These are phyloP conservation scores for Antheraea mylitta DNA, from an alignment of 1,140 invertebrate species.

Conservation along the genomic window DNA sequence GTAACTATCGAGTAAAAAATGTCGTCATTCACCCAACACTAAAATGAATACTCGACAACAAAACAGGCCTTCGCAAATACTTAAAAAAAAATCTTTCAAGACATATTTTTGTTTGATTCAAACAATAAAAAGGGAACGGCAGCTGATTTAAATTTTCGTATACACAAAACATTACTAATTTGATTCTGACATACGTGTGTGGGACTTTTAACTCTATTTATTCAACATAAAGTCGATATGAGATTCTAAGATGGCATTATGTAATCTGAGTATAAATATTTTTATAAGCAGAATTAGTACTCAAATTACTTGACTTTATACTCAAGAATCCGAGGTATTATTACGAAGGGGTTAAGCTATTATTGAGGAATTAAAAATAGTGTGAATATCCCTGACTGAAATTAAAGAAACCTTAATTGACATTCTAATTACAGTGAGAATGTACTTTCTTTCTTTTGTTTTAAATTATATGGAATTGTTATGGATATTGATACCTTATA, in stretches of 20 bases:
- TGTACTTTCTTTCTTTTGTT: too few species aligned
- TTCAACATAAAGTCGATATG: background rate
- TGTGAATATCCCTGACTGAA: slow-evolving; percentile 40
- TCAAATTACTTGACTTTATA: slow-evolving; percentile 69
- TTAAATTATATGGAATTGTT: too few species aligned
- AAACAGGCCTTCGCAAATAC: background rate
- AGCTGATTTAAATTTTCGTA: slow-evolving; percentile 48
- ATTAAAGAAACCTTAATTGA: too few species aligned
- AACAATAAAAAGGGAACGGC: slow-evolving; percentile 45
- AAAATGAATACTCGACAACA: background rate
- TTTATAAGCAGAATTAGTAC: slow-evolving; percentile 53
- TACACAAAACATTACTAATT: background rate
- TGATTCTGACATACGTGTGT: background rate
- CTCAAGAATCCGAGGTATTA: slow-evolving; percentile 46
- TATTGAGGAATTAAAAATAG: slow-evolving; percentile 62
- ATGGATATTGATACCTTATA: too few species aligned
- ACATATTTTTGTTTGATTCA: slow-evolving; percentile 40
- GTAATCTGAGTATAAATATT: background rate
- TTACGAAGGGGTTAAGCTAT: slow-evolving; percentile 48
- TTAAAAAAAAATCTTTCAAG: background rate
- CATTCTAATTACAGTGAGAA: too few species aligned
- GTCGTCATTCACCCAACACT: background rate
- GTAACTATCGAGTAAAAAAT: background rate
- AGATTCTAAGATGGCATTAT: background rate
- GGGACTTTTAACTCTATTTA: background rate